These are phyloP conservation scores for Chrysolina americana DNA, from an alignment of 2,888 invertebrate species.

Conservation along the genomic window DNA sequence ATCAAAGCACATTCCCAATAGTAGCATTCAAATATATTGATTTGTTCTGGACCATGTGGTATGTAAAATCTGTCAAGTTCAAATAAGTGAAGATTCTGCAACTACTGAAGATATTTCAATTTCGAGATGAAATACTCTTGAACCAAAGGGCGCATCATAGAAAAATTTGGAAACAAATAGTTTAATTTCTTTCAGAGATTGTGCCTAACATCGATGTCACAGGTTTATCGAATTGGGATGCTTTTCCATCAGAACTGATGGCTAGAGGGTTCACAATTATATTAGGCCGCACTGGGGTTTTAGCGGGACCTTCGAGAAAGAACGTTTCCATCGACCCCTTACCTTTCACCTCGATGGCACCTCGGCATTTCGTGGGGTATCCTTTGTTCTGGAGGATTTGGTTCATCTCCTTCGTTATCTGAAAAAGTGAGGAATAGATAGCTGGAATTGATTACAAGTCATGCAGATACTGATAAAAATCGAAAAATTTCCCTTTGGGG, in stretches of 20 bases:
- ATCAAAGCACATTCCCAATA: no score
- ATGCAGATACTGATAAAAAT: no score
- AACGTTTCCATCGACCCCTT: conserved; percentile 96
- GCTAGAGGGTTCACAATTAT: conserved; percentile 67
- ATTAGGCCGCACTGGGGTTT: conserved; percentile 59
- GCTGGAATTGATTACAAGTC: no score
- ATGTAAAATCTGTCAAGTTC: no score
- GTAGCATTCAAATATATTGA: no score
- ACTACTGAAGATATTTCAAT: conserved; percentile 12
- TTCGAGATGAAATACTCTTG: conserved; percentile 1
- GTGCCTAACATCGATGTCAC: conserved; percentile 58
- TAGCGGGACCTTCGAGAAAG: conserved; percentile 74
- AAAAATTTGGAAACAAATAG: conserved; percentile 20
- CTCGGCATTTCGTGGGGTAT: conserved; percentile 87
- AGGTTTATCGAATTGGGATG: conserved; percentile 49
- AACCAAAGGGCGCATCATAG: background rate
- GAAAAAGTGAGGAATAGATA: conserved; percentile 49
- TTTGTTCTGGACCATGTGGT: no score
- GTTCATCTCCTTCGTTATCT: conserved; percentile 92
- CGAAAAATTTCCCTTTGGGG: no score
- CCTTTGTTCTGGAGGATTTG: conserved; percentile 84
- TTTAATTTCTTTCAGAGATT: conserved; percentile 60
- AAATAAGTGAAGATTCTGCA: no score
- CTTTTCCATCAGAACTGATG: conserved; percentile 49
- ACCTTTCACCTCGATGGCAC: conserved; percentile 92